phyloP scores from a whole-genome alignment of 2,888 invertebrate genomes.

The Leucoptera coffeella region DNA sequence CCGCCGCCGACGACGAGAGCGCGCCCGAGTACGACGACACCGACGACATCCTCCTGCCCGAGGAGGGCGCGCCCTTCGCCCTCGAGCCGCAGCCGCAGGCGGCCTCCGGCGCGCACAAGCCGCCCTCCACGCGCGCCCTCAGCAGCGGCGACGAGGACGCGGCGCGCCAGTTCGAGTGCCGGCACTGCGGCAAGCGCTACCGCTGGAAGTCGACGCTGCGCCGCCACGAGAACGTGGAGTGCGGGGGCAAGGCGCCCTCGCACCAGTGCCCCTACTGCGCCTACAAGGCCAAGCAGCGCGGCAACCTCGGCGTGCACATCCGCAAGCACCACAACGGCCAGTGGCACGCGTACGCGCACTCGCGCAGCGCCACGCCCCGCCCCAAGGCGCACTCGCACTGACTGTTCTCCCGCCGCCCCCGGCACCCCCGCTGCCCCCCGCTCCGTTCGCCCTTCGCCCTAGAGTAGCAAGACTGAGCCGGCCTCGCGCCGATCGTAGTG shows the following conservation, averaged over 20 bases:
- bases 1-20: conserved; percentile 13
- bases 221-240: conserved; percentile 78
- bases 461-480: no score
- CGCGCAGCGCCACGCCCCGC: no score
- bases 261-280: conserved; percentile 77
- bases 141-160: conserved; percentile 40
- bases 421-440: no score
- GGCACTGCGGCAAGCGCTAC: conserved; percentile 80
- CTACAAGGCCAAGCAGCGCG: conserved; percentile 74
- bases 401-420: no score
- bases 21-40: conserved; percentile 38
- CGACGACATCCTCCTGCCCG: conserved; percentile 45
- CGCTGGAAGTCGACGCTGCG: conserved; percentile 81
- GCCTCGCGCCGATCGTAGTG: no score
- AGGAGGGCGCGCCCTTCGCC: conserved; percentile 26
- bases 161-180: conserved; percentile 65
- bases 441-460: no score
- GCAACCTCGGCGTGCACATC: conserved; percentile 76
- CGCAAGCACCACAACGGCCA: conserved; percentile 66
- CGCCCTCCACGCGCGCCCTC: conserved; percentile 14
- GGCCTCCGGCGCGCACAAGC: conserved; percentile 9
- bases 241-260: conserved; percentile 75
- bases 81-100: conserved; percentile 7
- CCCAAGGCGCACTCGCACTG: no score
- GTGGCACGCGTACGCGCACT: conserved; percentile 48